Evolutionary conservation across 2,888 invertebrate species (phyloP).

Genomic region (Hyposoter didymator): DNA sequence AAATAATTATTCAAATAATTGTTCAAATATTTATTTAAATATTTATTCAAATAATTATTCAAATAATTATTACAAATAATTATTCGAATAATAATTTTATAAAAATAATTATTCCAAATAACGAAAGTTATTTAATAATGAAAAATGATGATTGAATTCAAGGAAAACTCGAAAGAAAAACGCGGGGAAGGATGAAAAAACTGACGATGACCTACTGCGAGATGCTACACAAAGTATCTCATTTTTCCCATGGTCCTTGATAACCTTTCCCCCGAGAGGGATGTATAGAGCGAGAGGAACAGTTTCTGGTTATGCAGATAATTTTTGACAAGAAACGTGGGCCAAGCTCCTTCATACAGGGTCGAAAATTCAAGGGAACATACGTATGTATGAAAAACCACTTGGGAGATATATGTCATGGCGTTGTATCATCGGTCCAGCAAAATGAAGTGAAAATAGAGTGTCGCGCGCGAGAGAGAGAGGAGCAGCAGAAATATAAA

Average conservation of each 20-base stretch:
- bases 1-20: too few species aligned
- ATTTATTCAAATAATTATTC: too few species aligned
- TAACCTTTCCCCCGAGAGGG: conserved; percentile 32
- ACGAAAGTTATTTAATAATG: too few species aligned
- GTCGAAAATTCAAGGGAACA: neutral
- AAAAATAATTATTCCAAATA: too few species aligned
- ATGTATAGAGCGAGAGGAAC: neutral
- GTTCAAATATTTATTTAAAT: too few species aligned
- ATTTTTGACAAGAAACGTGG: conserved; percentile 56
- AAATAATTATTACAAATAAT: too few species aligned
- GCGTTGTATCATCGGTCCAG: too few species aligned
- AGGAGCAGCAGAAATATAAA: conserved; percentile 9
- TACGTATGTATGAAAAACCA: too few species aligned
- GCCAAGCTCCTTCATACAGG: neutral
- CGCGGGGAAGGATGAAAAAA: conserved; percentile 11
- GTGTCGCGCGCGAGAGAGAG: too few species aligned
- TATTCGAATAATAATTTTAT: too few species aligned
- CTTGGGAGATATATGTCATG: too few species aligned
- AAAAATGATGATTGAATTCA: conserved; percentile 23
- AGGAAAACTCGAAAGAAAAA: neutral
- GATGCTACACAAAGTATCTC: conserved; percentile 10
- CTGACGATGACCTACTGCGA: conserved; percentile 34
- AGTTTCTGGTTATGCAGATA: conserved; percentile 17
- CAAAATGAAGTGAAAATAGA: too few species aligned
- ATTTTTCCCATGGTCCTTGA: conserved; percentile 45